Percentiles rank a stretch among this genome's conserved stretches.
Conservation (phyloP, 2,888 invertebrate species). For the Leptopilina drosophilae region DNA sequence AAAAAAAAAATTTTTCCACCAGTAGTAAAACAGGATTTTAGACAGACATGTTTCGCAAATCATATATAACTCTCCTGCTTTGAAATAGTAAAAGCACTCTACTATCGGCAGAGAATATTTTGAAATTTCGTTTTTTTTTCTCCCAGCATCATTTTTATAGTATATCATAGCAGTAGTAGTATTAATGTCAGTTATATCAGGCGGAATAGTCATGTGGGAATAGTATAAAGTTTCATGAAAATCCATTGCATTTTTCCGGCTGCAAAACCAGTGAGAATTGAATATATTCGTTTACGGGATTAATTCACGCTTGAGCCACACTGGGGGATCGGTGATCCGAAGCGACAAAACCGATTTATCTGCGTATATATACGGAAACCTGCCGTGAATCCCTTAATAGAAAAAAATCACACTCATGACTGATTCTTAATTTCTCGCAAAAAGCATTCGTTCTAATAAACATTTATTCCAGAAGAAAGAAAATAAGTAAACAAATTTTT, state of each 20-base stretch:
- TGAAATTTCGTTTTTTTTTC: no score
- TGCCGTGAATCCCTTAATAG: constrained; percentile 48
- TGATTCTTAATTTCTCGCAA: constrained; percentile 16
- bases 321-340: constrained; percentile 53
- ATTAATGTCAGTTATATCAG: no score
- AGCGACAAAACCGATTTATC: constrained; percentile 63
- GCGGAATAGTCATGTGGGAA: no score
- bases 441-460: no score
- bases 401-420: constrained; percentile 44
- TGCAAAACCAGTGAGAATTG: neutral
- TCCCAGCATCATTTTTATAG: no score
- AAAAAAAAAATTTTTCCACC: no score
- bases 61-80: no score
- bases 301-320: constrained; percentile 59
- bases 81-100: no score
- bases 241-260: constrained; percentile 30
- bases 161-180: no score
- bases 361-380: constrained; percentile 47
- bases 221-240: neutral
- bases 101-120: no score
- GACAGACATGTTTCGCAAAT: no score
- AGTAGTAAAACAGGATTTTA: no score
- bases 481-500: neutral
- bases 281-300: constrained; percentile 59
- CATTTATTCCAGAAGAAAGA: neutral